A percentile compares a stretch with the other conserved stretches of the same genome.
Evolutionary conservation across 2,113 vertebrate species (phyloP).

Genomic region (Gallinago undulata): DNA sequence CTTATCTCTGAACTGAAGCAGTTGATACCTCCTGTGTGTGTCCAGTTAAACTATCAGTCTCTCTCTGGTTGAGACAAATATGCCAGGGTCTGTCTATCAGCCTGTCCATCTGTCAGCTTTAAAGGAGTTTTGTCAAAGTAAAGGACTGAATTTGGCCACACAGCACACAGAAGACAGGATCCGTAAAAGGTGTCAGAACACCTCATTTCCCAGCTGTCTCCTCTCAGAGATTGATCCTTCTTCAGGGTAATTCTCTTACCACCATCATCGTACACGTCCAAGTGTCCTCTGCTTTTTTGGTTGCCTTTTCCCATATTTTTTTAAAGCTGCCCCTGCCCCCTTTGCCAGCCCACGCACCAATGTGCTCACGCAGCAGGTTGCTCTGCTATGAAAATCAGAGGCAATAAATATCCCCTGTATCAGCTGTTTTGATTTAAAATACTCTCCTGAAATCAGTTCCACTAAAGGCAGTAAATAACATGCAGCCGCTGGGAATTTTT

Average conservation of each 20-base stretch:
- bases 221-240: neutral
- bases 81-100: neutral
- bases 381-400: neutral
- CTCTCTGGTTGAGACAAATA: neutral
- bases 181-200: neutral
- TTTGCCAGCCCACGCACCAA: neutral
- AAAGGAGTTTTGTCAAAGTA: neutral
- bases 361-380: neutral
- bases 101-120: neutral
- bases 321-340: neutral
- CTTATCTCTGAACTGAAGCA: neutral
- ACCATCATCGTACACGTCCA: accelerated
- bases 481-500: neutral
- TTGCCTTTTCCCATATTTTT: neutral
- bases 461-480: constrained; percentile 1
- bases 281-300: neutral
- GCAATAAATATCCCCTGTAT: neutral
- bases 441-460: neutral
- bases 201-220: neutral
- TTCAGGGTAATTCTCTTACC: neutral
- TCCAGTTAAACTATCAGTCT: neutral
- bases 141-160: neutral
- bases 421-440: constrained; percentile 6
- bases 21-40: neutral
- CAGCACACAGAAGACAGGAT: neutral